Conservation (phyloP, 2,113 vertebrate species). For the Baryphthengus martii region DNA sequence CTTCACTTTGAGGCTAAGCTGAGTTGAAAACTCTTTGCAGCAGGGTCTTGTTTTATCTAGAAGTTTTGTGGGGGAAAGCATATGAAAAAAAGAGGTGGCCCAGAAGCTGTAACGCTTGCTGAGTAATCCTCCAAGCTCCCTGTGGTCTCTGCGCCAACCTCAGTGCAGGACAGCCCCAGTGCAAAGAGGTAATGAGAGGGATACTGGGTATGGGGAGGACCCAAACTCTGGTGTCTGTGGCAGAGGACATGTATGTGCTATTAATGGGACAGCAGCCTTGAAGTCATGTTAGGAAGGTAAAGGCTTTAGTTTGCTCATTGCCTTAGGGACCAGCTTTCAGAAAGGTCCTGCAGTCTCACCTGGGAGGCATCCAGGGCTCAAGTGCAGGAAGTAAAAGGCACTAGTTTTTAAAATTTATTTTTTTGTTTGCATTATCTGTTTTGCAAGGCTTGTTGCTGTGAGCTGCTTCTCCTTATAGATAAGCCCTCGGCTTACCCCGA, state of each 20-base stretch:
- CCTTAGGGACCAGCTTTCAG: neutral
- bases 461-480: neutral
- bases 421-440: neutral
- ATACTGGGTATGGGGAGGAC: neutral
- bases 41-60: neutral
- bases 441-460: neutral
- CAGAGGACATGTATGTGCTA: neutral
- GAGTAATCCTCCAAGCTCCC: neutral
- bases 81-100: neutral
- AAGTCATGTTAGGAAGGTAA: neutral
- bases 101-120: neutral
- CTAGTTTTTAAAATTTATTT: neutral
- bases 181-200: neutral
- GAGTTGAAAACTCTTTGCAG: neutral
- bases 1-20: neutral
- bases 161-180: neutral
- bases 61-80: neutral
- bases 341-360: neutral
- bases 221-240: neutral
- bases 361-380: neutral
- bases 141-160: neutral
- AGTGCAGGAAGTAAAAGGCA: neutral
- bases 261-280: neutral
- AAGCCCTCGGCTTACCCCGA: no score
- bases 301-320: neutral